A percentile compares a stretch with the other conserved stretches of the same genome.
Evolutionary conservation across 2,113 vertebrate species (phyloP).

Genomic region (Cyphomyrus discorhynchus): DNA sequence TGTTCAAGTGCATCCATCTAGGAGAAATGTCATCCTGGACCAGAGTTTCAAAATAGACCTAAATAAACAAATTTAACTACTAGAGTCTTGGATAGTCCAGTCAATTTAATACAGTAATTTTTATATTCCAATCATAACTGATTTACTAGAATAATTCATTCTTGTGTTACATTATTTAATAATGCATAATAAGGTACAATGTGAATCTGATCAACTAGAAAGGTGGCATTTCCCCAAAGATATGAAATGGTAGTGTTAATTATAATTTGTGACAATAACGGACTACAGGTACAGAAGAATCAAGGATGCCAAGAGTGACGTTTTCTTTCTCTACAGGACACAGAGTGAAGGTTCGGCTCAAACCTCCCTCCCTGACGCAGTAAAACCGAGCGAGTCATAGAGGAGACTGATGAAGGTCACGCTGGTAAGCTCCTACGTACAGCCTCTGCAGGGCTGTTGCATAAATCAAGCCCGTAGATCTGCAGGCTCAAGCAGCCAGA

Average conservation of each 20-base stretch:
- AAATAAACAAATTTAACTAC: neutral
- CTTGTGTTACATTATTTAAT: neutral
- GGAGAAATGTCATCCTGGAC: neutral
- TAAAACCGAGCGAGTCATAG: constrained; percentile 5
- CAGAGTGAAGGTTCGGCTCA: neutral
- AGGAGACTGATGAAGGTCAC: constrained; percentile 29
- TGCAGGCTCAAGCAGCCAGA: neutral
- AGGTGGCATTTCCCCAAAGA: neutral
- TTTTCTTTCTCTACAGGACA: neutral
- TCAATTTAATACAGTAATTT: neutral
- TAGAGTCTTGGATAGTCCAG: neutral
- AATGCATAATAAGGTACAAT: neutral
- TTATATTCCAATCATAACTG: neutral
- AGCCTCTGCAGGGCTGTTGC: constrained; percentile 22
- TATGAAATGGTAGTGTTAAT: neutral
- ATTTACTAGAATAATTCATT: neutral
- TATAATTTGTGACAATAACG: neutral
- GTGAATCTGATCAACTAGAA: neutral
- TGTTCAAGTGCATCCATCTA: neutral
- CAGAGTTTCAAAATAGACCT: neutral
- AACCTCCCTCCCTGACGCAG: constrained; percentile 7
- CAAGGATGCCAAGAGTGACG: neutral
- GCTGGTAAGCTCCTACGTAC: constrained; percentile 2
- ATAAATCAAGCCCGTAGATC: constrained; percentile 34
- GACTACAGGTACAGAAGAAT: neutral